Percentiles rank a stretch among this genome's conserved stretches.
Conservation (phyloP, 2,113 vertebrate species). For the Hyperopisus bebe region DNA sequence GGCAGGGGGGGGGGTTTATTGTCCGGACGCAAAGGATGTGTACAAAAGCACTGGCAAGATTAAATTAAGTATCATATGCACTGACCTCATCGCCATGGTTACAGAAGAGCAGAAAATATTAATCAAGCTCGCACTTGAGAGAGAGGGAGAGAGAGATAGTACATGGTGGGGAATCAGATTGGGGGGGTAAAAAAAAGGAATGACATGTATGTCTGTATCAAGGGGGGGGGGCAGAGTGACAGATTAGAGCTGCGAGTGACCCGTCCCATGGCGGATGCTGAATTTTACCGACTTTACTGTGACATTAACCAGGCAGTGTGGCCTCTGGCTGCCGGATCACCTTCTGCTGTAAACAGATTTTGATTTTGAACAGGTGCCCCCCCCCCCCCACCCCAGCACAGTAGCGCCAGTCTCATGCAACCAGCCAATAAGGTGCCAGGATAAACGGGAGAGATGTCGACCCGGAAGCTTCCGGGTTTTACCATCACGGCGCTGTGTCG, state of each 20-base stretch:
- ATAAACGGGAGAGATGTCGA: background rate
- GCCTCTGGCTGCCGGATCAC: background rate
- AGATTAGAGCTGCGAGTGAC: slow-evolving; percentile 26
- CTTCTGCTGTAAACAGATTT: background rate
- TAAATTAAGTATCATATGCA: slow-evolving; percentile 99
- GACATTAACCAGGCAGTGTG: background rate
- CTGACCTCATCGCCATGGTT: slow-evolving; percentile 99
- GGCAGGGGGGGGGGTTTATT: slow-evolving; percentile 60
- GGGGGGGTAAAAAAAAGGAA: slow-evolving; percentile 29
- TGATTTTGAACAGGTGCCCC: no score
- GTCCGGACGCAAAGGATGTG: slow-evolving; percentile 63
- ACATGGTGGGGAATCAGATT: slow-evolving; percentile 36
- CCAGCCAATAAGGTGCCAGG: background rate
- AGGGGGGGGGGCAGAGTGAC: slow-evolving; percentile 15
- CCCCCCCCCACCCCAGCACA: background rate
- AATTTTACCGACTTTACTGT: background rate
- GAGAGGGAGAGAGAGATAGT: slow-evolving; percentile 33
- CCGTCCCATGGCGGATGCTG: background rate
- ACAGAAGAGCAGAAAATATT: slow-evolving; percentile 97
- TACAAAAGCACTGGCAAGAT: slow-evolving; percentile 88
- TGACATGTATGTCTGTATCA: background rate
- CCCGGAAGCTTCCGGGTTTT: background rate
- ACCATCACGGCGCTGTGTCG: background rate
- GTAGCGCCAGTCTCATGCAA: background rate
- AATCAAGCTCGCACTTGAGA: slow-evolving; percentile 80